Conservation (phyloP, 2,797 vertebrate genomes). For the Anguilla pacifica region DNA sequence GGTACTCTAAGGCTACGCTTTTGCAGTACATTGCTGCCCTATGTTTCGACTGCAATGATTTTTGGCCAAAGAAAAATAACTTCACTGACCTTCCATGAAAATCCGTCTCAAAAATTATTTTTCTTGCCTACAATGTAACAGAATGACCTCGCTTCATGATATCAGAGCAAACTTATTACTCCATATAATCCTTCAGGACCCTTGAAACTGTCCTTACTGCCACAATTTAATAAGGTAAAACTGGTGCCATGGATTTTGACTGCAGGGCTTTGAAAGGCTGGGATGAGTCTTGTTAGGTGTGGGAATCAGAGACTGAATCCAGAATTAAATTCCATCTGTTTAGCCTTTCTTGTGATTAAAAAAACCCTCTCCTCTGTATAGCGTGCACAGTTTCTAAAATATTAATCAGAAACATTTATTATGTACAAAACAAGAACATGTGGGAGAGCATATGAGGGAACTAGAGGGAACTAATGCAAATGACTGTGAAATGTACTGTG, state of each 20-base stretch:
- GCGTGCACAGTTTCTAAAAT: not conserved
- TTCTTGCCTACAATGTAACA: not conserved
- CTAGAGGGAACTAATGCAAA: not conserved
- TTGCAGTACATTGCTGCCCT: not conserved
- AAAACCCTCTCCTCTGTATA: not conserved
- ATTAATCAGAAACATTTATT: not conserved
- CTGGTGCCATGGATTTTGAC: not conserved
- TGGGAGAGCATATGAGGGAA: not conserved
- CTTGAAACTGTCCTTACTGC: not conserved
- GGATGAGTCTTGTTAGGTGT: not conserved
- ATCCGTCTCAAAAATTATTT: not conserved
- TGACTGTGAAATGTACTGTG: not conserved
- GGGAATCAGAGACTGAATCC: not conserved
- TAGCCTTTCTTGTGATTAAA: not conserved
- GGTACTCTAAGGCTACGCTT: not conserved
- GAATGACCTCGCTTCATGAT: not conserved
- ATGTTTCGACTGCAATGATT: not conserved
- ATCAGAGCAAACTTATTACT: not conserved
- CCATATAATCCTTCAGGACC: conserved; percentile 2
- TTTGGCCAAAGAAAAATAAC: not conserved
- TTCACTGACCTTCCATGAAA: not conserved
- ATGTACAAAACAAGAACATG: not conserved
- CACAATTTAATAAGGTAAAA: not conserved
- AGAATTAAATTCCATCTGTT: not conserved
- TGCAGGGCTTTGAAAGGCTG: not conserved